Conservation (phyloP, 2,113 vertebrate genomes). For the Catagonus wagneri region DNA sequence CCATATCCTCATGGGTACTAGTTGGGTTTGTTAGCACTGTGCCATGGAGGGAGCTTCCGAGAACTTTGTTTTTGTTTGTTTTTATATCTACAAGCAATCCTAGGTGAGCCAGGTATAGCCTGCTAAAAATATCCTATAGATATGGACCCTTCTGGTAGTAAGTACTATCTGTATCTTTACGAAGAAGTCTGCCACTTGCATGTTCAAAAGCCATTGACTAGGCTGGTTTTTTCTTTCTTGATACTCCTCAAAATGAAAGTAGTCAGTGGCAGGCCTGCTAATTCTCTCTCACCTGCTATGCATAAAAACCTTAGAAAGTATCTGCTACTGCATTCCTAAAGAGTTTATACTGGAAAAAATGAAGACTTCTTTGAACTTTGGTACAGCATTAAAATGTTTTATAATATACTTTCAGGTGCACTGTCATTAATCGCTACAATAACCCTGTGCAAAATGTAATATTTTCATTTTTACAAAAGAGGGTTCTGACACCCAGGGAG, state of each 20-base stretch:
- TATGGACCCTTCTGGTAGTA: not conserved
- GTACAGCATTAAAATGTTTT: not conserved
- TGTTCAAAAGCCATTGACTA: not conserved
- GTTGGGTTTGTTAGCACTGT: no score
- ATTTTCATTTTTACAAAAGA: not conserved
- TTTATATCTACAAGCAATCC: not conserved
- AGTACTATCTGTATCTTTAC: not conserved
- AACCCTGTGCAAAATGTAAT: not conserved
- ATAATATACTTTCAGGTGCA: not conserved
- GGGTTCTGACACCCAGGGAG: not conserved
- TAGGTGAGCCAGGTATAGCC: not conserved
- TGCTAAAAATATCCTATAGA: not conserved
- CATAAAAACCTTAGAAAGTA: not conserved
- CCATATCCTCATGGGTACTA: no score
- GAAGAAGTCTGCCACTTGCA: not conserved
- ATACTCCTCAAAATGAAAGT: not conserved
- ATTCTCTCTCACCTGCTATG: not conserved
- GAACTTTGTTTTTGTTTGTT: not conserved
- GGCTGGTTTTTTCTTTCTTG: not conserved
- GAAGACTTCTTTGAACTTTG: not conserved
- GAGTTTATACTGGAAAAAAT: not conserved
- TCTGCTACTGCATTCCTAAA: not conserved
- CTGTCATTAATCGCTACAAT: not conserved
- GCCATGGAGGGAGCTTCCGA: no score
- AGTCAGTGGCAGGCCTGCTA: not conserved